These are phyloP conservation scores for Macaria notata DNA, from an alignment of 2,888 invertebrate species.

Conservation along the genomic window DNA sequence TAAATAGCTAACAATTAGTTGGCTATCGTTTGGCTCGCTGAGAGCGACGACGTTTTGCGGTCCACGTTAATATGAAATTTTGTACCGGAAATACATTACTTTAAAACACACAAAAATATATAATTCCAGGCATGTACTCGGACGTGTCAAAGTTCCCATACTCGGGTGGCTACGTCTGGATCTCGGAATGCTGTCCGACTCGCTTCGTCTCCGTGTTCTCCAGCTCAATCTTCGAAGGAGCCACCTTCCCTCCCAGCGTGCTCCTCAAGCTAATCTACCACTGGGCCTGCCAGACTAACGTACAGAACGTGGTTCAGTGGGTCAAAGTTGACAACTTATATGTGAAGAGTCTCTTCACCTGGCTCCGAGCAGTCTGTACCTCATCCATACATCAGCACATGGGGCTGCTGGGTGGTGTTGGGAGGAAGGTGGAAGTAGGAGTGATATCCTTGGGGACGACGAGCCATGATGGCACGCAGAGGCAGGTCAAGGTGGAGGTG, in stretches of 20 bases:
- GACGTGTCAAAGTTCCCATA: slow-evolving; percentile 92
- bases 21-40: too few species aligned
- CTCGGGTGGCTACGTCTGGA: slow-evolving; percentile 96
- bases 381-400: slow-evolving; percentile 90
- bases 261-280: slow-evolving; percentile 93
- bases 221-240: slow-evolving; percentile 93
- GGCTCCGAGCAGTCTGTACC: slow-evolving; percentile 88
- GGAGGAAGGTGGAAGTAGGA: slow-evolving; percentile 89
- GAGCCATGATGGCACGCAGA: slow-evolving; percentile 87
- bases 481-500: slow-evolving; percentile 94
- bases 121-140: slow-evolving; percentile 87
- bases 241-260: slow-evolving; percentile 91
- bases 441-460: slow-evolving; percentile 94
- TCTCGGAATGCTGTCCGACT: slow-evolving; percentile 92
- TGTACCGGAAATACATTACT: too few species aligned
- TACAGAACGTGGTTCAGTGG: slow-evolving; percentile 94
- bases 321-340: slow-evolving; percentile 85
- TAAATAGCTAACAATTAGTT: too few species aligned
- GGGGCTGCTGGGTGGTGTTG: slow-evolving; percentile 87
- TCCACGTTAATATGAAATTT: too few species aligned
- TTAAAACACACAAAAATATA: too few species aligned
- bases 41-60: too few species aligned
- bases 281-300: slow-evolving; percentile 95
- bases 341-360: slow-evolving; percentile 84
- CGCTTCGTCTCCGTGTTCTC: slow-evolving; percentile 93